These are phyloP conservation scores for Choloepus hoffmanni DNA, from an alignment of 2,113 vertebrate species.

Conservation along the genomic window DNA sequence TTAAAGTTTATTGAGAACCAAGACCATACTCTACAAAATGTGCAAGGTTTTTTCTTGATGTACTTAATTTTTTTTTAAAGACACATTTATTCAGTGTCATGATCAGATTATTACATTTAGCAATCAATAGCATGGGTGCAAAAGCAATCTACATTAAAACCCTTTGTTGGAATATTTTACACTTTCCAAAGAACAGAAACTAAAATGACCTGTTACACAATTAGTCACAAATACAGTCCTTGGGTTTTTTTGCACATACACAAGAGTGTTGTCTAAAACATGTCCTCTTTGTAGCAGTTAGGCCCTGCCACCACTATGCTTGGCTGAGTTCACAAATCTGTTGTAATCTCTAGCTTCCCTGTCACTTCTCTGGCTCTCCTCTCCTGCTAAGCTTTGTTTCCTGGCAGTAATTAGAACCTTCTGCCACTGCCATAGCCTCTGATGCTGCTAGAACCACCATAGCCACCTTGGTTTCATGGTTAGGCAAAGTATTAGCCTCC, in stretches of 20 bases:
- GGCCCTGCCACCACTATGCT: constrained; percentile 94
- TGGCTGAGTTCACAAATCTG: constrained; percentile 95
- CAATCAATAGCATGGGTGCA: no score
- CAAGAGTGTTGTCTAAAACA: constrained; percentile 84
- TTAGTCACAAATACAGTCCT: no score
- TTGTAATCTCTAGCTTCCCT: constrained; percentile 97
- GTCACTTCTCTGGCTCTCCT: constrained; percentile 96
- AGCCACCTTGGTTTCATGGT: no score
- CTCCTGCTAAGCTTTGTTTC: constrained; percentile 97
- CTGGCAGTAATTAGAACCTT: constrained; percentile 89
- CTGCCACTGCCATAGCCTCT: constrained; percentile 86
- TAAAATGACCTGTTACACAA: no score
- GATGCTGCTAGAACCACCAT: constrained; percentile 74
- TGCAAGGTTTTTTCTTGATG: neutral
- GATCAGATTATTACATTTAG: no score
- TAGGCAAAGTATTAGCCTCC: no score
- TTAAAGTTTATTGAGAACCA: neutral
- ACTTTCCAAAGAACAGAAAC: no score
- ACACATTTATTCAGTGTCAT: no score
- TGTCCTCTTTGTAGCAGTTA: constrained; percentile 94
- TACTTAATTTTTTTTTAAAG: neutral
- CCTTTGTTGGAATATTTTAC: no score
- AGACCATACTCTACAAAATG: neutral
- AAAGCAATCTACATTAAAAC: no score
- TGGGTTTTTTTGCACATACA: constrained; percentile 76